Evolutionary conservation across 2,113 vertebrate genomes (phyloP).

Genomic region (Natator depressus): DNA sequence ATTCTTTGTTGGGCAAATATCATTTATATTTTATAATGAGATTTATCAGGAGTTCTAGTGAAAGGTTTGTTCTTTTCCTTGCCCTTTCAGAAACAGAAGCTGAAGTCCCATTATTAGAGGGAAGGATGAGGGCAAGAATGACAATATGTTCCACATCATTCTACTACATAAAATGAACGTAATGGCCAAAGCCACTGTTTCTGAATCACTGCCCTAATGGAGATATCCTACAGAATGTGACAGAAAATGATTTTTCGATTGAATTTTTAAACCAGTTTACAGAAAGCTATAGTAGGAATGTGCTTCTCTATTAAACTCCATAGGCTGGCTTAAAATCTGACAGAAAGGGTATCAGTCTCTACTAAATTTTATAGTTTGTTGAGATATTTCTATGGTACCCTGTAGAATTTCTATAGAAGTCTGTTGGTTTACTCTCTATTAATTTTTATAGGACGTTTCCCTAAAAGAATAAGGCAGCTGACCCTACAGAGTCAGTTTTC

Average conservation of each 20-base stretch:
- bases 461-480: background rate
- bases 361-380: background rate
- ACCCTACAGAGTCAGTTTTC: background rate
- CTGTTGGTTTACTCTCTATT: background rate
- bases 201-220: background rate
- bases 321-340: background rate
- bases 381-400: background rate
- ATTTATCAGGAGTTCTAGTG: constrained; percentile 47
- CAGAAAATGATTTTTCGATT: background rate
- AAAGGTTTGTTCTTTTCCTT: constrained; percentile 45
- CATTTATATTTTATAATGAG: constrained; percentile 37
- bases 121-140: background rate
- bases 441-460: background rate
- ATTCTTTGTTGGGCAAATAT: constrained; percentile 64
- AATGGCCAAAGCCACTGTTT: background rate
- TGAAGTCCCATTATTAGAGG: background rate
- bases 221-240: background rate
- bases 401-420: background rate
- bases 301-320: background rate
- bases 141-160: background rate
- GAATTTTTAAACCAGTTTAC: background rate
- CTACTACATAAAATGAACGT: background rate
- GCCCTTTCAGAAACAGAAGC: constrained; percentile 58
- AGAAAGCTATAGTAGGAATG: background rate
- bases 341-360: background rate